Base-by-base conservation (phyloP, 2,888 invertebrate genomes). In the Xestoiulus laeticollis region DNA sequence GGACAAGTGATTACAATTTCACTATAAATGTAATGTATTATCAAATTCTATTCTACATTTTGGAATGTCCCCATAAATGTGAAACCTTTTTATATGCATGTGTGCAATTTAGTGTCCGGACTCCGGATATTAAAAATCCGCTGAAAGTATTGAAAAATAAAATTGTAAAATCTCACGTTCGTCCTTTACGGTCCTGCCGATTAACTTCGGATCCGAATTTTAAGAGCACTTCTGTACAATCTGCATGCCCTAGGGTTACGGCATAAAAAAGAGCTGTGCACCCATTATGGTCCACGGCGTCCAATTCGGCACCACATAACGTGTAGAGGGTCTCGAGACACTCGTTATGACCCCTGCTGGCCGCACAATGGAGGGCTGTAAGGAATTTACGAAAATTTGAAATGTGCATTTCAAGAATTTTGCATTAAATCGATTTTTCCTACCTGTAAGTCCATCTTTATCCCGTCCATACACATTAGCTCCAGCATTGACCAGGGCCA, bases 261-360 rank as follows among this genome's bases (percentile, higher is more conserved):
- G 99, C 97, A 91, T 99, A 99, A 92, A 99, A 99, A 38, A 99
- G 92, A 0, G 99, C 96, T 0, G 99, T 98, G 91, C 98, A 99
- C 0, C 98, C 98, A 91, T 98, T 98, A 85, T 96, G 96, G 92
- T 99, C 99, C 30, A 95, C 95, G 19, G 96, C 94, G 92, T 99
- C 98, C 0, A 97, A 96, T 33, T 96, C 95, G 1, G 97, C 96
- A 0, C 97, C 97, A 91, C 97, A 97, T 8, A 98, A 93, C 16
- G 96, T 96, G 0, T 98, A 94, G 88, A 99, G 92, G 0, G 96
- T 96, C 91, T 98, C 98, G 87, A 98, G 94, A 90, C 98, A 98
- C 91, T 97, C 96, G 0, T 96, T 96, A 91, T 99, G 98, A 0
- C 99, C 99, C 88, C 99, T 94, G 1, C 98, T 98, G 0, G 99